A percentile compares a stretch with the other conserved stretches of the same genome.
phyloP scores from a whole-genome alignment of 2,888 invertebrate genomes.

The Colostygia pectinataria region DNA sequence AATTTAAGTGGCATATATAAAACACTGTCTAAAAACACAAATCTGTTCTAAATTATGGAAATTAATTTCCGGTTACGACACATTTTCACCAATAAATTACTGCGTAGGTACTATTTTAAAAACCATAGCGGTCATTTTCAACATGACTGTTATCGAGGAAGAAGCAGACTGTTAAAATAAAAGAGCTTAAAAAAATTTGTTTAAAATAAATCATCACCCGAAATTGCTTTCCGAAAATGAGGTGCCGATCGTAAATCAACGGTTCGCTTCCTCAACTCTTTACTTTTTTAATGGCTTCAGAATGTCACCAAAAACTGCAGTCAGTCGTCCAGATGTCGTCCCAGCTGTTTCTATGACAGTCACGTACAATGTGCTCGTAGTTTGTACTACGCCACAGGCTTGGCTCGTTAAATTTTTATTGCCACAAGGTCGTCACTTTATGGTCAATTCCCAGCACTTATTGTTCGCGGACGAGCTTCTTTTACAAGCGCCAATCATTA shows the following conservation, averaged over 20 bases:
- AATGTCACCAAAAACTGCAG: slow-evolving; percentile 39
- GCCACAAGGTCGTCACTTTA: slow-evolving; percentile 82
- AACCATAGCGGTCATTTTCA: not conserved
- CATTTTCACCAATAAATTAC: not conserved
- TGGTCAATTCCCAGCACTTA: slow-evolving; percentile 82
- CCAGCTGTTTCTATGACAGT: slow-evolving; percentile 80
- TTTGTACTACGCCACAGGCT: slow-evolving; percentile 61
- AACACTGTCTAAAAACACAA: too few species aligned
- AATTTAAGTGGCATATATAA: too few species aligned
- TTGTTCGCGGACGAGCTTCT: slow-evolving; percentile 76
- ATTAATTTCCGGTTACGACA: not conserved
- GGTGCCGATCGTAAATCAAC: slow-evolving; percentile 53
- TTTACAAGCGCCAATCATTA: slow-evolving; percentile 67
- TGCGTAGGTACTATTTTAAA: not conserved
- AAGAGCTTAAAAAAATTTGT: slow-evolving; percentile 26
- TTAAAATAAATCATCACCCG: slow-evolving; percentile 29
- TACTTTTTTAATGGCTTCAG: slow-evolving; percentile 52
- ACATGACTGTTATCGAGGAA: slow-evolving; percentile 3
- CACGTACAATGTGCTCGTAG: slow-evolving; percentile 74
- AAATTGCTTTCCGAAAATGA: slow-evolving; percentile 34
- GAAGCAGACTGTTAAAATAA: slow-evolving; percentile 15
- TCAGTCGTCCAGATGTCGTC: slow-evolving; percentile 53
- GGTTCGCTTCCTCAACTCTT: slow-evolving; percentile 57
- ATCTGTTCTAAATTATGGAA: too few species aligned
- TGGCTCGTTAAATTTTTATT: slow-evolving; percentile 83